Evolutionary conservation across 2,113 vertebrate genomes (phyloP).

Genomic region (Xyliphius kryptos): DNA sequence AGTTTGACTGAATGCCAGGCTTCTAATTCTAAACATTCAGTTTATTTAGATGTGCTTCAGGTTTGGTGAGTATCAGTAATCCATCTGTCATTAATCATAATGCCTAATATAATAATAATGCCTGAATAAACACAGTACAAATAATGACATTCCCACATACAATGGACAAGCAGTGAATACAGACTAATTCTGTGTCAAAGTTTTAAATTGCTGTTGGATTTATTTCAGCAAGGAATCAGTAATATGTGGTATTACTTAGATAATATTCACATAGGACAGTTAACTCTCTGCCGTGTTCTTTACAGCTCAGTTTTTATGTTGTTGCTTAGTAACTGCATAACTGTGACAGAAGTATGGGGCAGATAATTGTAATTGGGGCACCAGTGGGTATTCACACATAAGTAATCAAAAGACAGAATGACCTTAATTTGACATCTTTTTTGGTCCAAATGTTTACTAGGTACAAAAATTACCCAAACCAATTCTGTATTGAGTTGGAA

Average conservation of each 20-base stretch:
- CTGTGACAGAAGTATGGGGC: conserved; percentile 42
- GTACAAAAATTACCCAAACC: no score
- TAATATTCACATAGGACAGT: conserved; percentile 47
- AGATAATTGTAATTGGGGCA: conserved; percentile 17
- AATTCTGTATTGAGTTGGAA: no score
- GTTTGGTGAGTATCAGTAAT: conserved; percentile 6
- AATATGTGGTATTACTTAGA: neutral
- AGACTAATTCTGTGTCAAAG: neutral
- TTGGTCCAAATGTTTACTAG: no score
- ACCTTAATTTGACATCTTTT: neutral
- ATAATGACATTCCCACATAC: neutral
- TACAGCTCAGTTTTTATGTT: conserved; percentile 31
- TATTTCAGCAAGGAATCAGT: no score
- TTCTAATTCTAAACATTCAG: neutral
- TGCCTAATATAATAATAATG: no score
- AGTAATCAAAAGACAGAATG: neutral
- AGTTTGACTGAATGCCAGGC: neutral
- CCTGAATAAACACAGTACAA: no score
- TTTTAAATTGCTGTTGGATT: neutral
- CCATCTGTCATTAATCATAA: no score
- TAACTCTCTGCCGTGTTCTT: conserved; percentile 37
- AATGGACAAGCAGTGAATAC: neutral
- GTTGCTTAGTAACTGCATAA: conserved; percentile 44
- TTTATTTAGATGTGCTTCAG: neutral
- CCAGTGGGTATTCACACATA: conserved; percentile 1